Percentiles rank a stretch among this genome's conserved stretches.
phyloP scores from a whole-genome alignment of 2,888 invertebrate species.

The Eulithis prunata region DNA sequence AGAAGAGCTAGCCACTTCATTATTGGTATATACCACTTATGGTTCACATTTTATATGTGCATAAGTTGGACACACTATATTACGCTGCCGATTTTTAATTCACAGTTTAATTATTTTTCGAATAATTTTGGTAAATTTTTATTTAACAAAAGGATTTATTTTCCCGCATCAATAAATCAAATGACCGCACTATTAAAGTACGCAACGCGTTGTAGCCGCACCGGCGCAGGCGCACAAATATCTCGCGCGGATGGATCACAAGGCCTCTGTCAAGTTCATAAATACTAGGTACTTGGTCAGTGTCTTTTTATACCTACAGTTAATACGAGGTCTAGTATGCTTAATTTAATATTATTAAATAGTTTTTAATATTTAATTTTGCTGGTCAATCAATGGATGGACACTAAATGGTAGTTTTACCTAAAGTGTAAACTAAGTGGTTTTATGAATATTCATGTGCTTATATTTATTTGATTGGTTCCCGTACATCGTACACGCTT shows the following conservation, averaged over 20 bases:
- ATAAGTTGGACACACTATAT: background rate
- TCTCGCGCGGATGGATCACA: slow-evolving; percentile 16
- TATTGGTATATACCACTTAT: slow-evolving; percentile 18
- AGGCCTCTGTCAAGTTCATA: slow-evolving; percentile 28
- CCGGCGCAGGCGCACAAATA: slow-evolving; percentile 26
- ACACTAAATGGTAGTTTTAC: too few species aligned
- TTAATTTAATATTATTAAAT: background rate
- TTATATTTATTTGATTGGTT: too few species aligned
- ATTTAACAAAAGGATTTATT: background rate
- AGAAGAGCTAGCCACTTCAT: slow-evolving; percentile 73
- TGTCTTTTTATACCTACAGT: too few species aligned
- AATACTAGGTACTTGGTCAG: too few species aligned
- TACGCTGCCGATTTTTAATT: background rate
- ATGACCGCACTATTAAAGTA: background rate
- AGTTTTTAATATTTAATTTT: too few species aligned
- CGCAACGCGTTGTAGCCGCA: slow-evolving; percentile 14
- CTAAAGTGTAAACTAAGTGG: too few species aligned
- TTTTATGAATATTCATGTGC: too few species aligned
- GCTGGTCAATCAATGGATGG: too few species aligned
- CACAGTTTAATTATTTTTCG: background rate
- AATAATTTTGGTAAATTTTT: background rate
- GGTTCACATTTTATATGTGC: slow-evolving; percentile 9
- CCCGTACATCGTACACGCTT: too few species aligned
- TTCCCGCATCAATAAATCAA: background rate
- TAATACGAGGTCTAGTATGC: too few species aligned